Evolutionary conservation across 1,140 invertebrate species (phyloP), one percentile per base, ranked within the genome.

Genomic region (Centruroides vittatus): DNA sequence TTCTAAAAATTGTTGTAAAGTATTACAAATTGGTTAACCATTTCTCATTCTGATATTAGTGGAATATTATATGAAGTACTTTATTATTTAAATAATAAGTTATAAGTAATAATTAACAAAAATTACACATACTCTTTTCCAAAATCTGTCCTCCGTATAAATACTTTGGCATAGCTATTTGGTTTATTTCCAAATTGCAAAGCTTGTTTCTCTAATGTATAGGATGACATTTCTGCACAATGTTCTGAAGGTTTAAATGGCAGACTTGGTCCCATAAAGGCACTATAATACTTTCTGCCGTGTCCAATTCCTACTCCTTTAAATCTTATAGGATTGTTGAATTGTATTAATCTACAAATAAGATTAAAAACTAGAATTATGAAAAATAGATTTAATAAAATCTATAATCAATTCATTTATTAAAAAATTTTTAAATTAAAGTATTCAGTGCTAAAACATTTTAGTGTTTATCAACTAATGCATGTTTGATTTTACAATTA

Each of bases 131-230:
- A 61, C 62, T 64, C 62, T 47, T 58, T 49, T 12, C 58, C 59
- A 64, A 61, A 61, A 51, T 64, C 62, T 59, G 60, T 61, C 35
- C 59, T 53, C 35, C 55, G 51, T 35, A 64, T 51, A 7, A 47
- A 9, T 0, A 89, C 84, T 61, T 71, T 65, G 10, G 71, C 72
- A 70, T 88, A 84, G 70, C 88, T 91, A 63, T 86, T 79, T 0
- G 80, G 71, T 57, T 80, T 79, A 72, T 93, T 89, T 4, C 89
- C 90, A 68, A 93, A 92, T 74, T 90, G 89, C 7, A 88, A 80
- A 10, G 89, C 89, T 47, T 85, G 83, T 1, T 83, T 80, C 71
- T 90, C 86, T 53, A 87, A 75, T 0, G 82, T 84, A 68, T 88
- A 88, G 53, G 83, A 84, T 4, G 79, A 78, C 57, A 83, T 80